phyloP scores from a whole-genome alignment of 2,888 invertebrate species.

The Platycheirus rosarum region DNA sequence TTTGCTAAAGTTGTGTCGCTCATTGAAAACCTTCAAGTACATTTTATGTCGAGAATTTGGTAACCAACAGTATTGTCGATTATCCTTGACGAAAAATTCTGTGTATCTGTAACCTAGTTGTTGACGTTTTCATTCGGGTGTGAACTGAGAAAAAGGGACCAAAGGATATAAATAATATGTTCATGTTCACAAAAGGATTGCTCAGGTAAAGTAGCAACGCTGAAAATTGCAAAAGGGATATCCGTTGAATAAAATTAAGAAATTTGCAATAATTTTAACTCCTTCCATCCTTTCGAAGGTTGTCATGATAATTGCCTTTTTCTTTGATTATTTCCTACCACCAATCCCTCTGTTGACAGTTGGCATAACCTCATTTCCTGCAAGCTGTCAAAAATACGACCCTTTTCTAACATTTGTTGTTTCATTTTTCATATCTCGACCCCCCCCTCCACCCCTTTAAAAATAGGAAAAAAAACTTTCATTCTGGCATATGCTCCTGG shows the following conservation, averaged over 20 bases:
- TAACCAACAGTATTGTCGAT: not conserved
- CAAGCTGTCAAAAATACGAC: slow-evolving; percentile 60
- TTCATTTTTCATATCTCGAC: slow-evolving; percentile 36
- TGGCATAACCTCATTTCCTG: slow-evolving; percentile 68
- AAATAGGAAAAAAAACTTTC: slow-evolving; percentile 21
- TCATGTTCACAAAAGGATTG: slow-evolving; percentile 43
- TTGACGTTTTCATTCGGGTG: slow-evolving; percentile 49
- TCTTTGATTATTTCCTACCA: slow-evolving; percentile 23
- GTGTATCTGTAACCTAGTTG: slow-evolving; percentile 55
- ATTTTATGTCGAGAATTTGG: not conserved
- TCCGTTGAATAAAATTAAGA: not conserved
- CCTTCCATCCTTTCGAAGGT: slow-evolving; percentile 1
- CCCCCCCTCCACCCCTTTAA: not conserved
- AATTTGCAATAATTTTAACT: not conserved
- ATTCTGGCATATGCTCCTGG: slow-evolving; percentile 33
- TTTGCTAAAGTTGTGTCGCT: slow-evolving; percentile 1
- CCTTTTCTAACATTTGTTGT: slow-evolving; percentile 50
- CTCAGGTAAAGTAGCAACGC: slow-evolving; percentile 63
- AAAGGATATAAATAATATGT: not conserved
- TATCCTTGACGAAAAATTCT: slow-evolving; percentile 31
- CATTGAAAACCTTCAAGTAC: slow-evolving; percentile 1
- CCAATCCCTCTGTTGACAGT: slow-evolving; percentile 64
- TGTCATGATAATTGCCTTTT: slow-evolving; percentile 22
- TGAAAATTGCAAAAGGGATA: no score
- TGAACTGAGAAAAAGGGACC: slow-evolving; percentile 24